Base-by-base conservation (phyloP, 64 coral and sea anemone genomes). In the Catalaphyllia jardinei region DNA sequence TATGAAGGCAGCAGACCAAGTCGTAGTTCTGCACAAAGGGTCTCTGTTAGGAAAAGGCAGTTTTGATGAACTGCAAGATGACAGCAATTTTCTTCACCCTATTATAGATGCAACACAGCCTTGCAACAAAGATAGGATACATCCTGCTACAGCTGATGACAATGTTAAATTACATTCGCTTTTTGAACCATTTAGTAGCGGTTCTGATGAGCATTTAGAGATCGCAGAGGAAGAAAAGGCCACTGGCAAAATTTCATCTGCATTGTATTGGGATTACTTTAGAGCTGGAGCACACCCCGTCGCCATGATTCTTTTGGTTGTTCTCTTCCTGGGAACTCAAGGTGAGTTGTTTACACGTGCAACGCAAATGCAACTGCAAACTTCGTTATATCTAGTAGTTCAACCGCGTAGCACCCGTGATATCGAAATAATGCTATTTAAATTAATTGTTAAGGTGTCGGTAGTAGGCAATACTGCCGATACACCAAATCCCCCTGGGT, bases 261-360 rank as follows among this genome's bases (percentile, higher is more conserved):
- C 28, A 0, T 49, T 91, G 31, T 91, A 91, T 28, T 93, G 91
- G 90, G 52, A 88, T 8, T 93, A 93, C 17, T 31, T 93, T 12
- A 75, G 31, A 67, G 74, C 83, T 4, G 91, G 85, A 79, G 22
- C 74, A 15, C 76, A 67, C 31, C 76, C 85, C 0, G 27, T 64
- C 8, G 19, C 73, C 0, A 54, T 88, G 13, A 49, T 88, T 52
- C 10, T 71, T 17, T 52, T 93, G 4, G 10, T 80, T 11, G 0
- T 88, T 11, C 59, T 88, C 51, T 88, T 93, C 52, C 49, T 88
- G 4, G 65, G 74, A 20, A 64, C 77, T 15, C 91, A 88, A 88
- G 91, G 91, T 93, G 52, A 50, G 86, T 11, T 10, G 6, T 24
- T 11, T 12, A 57, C 54, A 57, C 54, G 54, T 57, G 15, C 54